phyloP scores from a whole-genome alignment of 2,113 vertebrate species.

The Equus przewalskii region DNA sequence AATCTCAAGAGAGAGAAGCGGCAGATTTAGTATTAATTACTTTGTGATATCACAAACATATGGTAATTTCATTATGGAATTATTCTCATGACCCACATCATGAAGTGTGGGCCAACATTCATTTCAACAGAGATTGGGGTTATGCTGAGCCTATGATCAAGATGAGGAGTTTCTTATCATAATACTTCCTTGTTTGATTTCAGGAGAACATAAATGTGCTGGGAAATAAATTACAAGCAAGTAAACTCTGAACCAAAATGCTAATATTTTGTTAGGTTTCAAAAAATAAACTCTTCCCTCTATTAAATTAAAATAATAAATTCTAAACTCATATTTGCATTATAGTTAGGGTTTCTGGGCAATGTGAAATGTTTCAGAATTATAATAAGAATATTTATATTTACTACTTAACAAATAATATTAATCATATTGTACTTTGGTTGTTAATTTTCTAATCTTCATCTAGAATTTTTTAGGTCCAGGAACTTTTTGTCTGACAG shows the following conservation, averaged over 20 bases:
- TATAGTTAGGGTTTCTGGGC: not conserved
- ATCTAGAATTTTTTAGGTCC: not conserved
- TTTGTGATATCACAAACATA: not conserved
- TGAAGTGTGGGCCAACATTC: not conserved
- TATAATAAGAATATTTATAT: not conserved
- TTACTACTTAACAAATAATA: not conserved
- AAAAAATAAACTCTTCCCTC: not conserved
- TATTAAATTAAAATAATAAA: not conserved
- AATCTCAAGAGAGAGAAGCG: not conserved
- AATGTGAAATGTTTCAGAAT: not conserved
- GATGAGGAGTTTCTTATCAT: not conserved
- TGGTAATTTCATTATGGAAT: not conserved
- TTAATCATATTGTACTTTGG: not conserved
- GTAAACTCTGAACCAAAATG: not conserved
- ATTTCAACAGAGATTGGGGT: not conserved
- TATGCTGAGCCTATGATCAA: not conserved
- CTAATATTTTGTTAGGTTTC: not conserved
- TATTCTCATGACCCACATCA: not conserved
- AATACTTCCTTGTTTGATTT: not conserved
- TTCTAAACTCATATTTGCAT: not conserved
- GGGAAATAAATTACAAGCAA: not conserved
- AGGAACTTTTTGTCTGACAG: not conserved
- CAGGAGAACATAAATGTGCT: not conserved
- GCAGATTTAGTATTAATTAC: not conserved
- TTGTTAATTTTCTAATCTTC: not conserved